phyloP scores from a whole-genome alignment of 2,888 invertebrate genomes.

The Shargacucullia verbasci region DNA sequence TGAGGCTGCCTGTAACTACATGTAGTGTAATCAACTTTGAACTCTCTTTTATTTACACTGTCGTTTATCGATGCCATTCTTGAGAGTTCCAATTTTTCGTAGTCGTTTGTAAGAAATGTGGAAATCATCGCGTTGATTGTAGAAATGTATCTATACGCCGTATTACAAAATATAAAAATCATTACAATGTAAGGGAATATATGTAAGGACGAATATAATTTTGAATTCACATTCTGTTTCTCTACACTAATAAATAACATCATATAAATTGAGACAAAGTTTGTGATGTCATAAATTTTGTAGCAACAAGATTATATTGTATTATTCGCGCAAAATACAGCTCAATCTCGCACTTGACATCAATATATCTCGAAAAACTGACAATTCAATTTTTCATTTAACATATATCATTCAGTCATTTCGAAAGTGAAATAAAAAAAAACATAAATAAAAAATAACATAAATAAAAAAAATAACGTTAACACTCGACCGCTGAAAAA shows the following conservation, averaged over 20 bases:
- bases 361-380: constrained; percentile 40
- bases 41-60: too few relatives aligned
- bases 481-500: constrained; percentile 65
- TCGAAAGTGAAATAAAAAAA: constrained; percentile 40
- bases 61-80: too few relatives aligned
- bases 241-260: not conserved
- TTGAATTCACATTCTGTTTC: too few relatives aligned
- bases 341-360: constrained; percentile 44
- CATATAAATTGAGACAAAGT: constrained; percentile 6
- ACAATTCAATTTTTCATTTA: constrained; percentile 51
- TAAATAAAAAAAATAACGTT: constrained; percentile 56
- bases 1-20: too few relatives aligned
- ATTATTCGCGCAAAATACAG: constrained; percentile 31
- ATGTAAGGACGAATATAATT: too few relatives aligned
- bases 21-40: too few relatives aligned
- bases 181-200: too few relatives aligned
- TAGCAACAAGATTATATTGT: constrained; percentile 9
- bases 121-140: too few relatives aligned
- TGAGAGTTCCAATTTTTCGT: too few relatives aligned
- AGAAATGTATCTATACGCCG: too few relatives aligned
- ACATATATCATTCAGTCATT: constrained; percentile 52
- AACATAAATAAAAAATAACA: constrained; percentile 54
- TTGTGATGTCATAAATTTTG: constrained; percentile 21
- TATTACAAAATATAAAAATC: too few relatives aligned
- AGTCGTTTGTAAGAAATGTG: too few relatives aligned